These are phyloP conservation scores for Epistrophe grossulariae DNA, from an alignment of 2,888 invertebrate genomes.

Conservation along the genomic window DNA sequence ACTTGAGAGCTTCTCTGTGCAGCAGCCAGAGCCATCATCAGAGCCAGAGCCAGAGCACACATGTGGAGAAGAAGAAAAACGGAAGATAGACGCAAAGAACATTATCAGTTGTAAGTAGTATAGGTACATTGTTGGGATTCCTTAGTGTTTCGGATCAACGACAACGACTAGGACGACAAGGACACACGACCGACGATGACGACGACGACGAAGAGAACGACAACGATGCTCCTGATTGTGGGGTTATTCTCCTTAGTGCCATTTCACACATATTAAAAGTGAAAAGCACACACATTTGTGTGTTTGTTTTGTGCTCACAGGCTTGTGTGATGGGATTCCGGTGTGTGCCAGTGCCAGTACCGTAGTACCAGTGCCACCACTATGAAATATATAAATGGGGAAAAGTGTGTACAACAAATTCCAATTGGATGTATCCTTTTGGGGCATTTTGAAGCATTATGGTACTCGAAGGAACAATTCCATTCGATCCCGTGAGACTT, in stretches of 20 bases:
- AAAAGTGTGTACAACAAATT: conserved; percentile 79
- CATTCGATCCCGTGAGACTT: conserved; percentile 80
- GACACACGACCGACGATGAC: conserved; percentile 32
- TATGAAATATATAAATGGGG: conserved; percentile 76
- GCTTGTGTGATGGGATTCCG: conserved; percentile 66
- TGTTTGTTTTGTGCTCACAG: conserved; percentile 64
- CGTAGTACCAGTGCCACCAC: conserved; percentile 53
- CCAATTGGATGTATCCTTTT: conserved; percentile 83
- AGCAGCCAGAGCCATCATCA: not conserved
- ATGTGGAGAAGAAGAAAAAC: conserved; percentile 27
- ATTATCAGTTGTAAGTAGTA: conserved; percentile 76
- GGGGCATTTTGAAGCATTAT: conserved; percentile 83
- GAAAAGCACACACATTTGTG: conserved; percentile 75
- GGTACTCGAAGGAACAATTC: conserved; percentile 84
- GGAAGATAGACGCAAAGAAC: conserved; percentile 49
- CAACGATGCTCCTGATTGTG: conserved; percentile 40
- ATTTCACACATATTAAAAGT: conserved; percentile 76
- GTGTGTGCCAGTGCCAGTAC: conserved; percentile 48
- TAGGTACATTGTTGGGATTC: conserved; percentile 75
- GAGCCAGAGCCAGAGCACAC: not conserved
- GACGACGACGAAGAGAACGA: not conserved
- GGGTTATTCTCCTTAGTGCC: conserved; percentile 76
- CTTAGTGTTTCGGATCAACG: conserved; percentile 71
- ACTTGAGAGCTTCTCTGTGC: conserved; percentile 45
- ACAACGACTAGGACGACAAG: conserved; percentile 38